phyloP scores from a whole-genome alignment of 1,140 invertebrate species.

The Choristoneura fumiferana region DNA sequence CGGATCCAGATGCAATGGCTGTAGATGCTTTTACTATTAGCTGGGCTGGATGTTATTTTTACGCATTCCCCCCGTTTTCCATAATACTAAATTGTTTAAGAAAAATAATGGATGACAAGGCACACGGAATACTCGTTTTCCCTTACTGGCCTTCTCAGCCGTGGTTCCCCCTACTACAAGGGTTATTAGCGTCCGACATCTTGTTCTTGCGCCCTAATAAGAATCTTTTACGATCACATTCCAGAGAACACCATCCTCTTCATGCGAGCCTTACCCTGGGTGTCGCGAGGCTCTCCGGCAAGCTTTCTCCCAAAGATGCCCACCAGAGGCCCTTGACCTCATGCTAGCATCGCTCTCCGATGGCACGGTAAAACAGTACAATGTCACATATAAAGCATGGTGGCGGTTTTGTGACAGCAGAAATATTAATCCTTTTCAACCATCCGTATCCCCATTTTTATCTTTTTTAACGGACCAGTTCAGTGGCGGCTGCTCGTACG shows the following conservation, averaged over 20 bases:
- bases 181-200: not conserved
- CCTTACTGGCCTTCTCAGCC: conserved; percentile 33
- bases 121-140: conserved; percentile 34
- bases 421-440: conserved; percentile 13
- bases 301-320: not conserved
- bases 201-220: not conserved
- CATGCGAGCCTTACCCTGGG: not conserved
- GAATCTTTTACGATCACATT: not conserved
- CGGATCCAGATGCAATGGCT: conserved; percentile 23
- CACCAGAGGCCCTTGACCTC: not conserved
- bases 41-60: conserved; percentile 28
- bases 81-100: conserved; percentile 27
- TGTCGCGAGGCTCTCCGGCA: conserved; percentile 5
- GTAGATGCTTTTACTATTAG: conserved; percentile 33
- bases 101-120: conserved; percentile 26
- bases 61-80: conserved; percentile 38
- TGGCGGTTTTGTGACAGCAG: conserved; percentile 24
- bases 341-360: conserved; percentile 1
- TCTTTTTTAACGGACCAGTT: conserved; percentile 24
- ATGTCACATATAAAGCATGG: too few relatives aligned
- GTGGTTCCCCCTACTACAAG: conserved; percentile 15
- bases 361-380: too few relatives aligned
- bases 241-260: not conserved
- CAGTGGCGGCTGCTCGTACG: conserved; percentile 32
- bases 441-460: conserved; percentile 21